These are phyloP conservation scores for Poeciliopsis occidentalis DNA, from an alignment of 2,113 vertebrate species.

Conservation along the genomic window DNA sequence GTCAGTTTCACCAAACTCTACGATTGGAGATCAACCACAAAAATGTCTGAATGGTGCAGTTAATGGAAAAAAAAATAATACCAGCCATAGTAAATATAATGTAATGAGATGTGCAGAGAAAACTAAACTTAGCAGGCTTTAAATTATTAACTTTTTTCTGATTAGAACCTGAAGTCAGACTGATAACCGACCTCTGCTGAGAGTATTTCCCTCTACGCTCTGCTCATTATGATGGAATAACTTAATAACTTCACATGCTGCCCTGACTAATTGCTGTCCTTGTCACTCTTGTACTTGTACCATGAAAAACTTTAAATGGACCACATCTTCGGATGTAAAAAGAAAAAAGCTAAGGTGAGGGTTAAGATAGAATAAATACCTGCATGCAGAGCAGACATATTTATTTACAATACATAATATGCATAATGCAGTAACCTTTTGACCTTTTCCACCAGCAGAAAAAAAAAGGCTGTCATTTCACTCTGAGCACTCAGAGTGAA, in stretches of 20 bases:
- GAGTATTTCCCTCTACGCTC: constrained; percentile 53
- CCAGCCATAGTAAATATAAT: neutral
- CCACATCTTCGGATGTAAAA: constrained; percentile 4
- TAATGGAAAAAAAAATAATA: neutral
- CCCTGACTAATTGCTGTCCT: constrained; percentile 31
- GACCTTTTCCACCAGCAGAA: constrained; percentile 10
- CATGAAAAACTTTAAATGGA: constrained; percentile 25
- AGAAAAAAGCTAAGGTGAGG: neutral
- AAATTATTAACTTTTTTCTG: neutral
- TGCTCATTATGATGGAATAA: constrained; percentile 57
- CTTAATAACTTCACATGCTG: constrained; percentile 45
- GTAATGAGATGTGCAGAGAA: neutral
- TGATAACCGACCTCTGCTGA: constrained; percentile 23
- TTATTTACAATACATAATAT: neutral
- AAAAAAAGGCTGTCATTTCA: neutral
- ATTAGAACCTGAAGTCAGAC: constrained; percentile 3
- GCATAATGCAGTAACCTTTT: constrained; percentile 1
- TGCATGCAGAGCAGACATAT: neutral
- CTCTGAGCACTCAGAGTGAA: neutral
- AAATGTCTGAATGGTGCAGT: neutral
- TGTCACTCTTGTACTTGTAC: constrained; percentile 9
- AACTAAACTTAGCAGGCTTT: constrained; percentile 3
- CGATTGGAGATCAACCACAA: neutral
- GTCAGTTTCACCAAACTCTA: neutral
- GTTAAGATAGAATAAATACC: neutral